phyloP scores from a whole-genome alignment of 2,113 vertebrate genomes.

The Siniperca chuatsi region DNA sequence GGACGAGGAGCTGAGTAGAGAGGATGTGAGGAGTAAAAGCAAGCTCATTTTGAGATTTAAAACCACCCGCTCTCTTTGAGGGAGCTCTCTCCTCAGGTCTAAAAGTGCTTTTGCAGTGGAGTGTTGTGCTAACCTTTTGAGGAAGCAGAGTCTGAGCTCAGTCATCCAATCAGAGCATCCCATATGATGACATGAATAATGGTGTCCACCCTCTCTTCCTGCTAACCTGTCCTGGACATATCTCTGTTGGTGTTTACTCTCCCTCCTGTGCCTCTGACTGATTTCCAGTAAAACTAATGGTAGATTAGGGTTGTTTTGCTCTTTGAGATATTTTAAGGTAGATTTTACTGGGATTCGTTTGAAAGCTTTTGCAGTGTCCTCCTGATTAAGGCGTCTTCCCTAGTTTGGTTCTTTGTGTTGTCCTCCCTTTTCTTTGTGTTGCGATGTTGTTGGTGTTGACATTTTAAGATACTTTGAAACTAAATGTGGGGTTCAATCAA shows the following conservation, averaged over 20 bases:
- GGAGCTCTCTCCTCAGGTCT: slow-evolving; percentile 17
- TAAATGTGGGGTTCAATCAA: not conserved
- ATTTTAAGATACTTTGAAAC: not conserved
- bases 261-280: slow-evolving; percentile 34
- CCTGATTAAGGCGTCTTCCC: slow-evolving; percentile 44
- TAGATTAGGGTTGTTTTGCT: slow-evolving; percentile 27
- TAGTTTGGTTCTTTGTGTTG: slow-evolving; percentile 40
- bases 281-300: slow-evolving; percentile 40
- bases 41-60: slow-evolving; percentile 18
- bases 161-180: slow-evolving; percentile 70
- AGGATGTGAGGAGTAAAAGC: slow-evolving; percentile 19
- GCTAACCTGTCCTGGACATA: slow-evolving; percentile 57
- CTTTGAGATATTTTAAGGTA: slow-evolving; percentile 25
- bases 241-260: slow-evolving; percentile 49
- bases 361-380: slow-evolving; percentile 32
- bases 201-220: slow-evolving; percentile 50
- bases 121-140: slow-evolving; percentile 39
- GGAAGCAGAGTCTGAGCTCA: slow-evolving; percentile 54
- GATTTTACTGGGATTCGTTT: slow-evolving; percentile 26
- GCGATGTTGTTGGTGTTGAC: slow-evolving; percentile 6
- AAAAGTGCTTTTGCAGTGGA: slow-evolving; percentile 48
- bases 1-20: slow-evolving; percentile 68
- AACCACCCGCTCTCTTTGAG: slow-evolving; percentile 13
- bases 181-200: slow-evolving; percentile 44
- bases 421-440: slow-evolving; percentile 31